These are phyloP conservation scores for Atractosteus spatula DNA, from an alignment of 2,113 vertebrate genomes.

Conservation along the genomic window DNA sequence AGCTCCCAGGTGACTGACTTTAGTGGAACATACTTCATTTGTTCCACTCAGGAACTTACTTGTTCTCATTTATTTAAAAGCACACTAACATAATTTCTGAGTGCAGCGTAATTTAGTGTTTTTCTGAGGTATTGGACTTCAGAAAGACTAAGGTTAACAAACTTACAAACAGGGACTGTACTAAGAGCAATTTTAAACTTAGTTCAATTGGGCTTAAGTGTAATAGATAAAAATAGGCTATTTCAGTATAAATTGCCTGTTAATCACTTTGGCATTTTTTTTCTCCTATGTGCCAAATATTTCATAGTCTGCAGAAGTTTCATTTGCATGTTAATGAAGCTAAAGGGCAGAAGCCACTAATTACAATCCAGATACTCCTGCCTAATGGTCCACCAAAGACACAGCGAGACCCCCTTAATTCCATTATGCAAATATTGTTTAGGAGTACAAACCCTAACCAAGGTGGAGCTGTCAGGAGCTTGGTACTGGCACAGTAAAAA, in stretches of 20 bases:
- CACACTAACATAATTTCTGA: no score
- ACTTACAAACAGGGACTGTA: no score
- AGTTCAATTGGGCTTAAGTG: constrained; percentile 52
- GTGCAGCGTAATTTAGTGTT: no score
- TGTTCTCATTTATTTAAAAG: no score
- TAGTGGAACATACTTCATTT: no score
- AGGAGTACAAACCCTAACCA: constrained; percentile 73
- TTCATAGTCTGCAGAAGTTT: constrained; percentile 73
- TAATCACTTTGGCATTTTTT: constrained; percentile 72
- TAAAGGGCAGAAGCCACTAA: constrained; percentile 95
- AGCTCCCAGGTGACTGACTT: no score
- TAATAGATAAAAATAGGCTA: constrained; percentile 58
- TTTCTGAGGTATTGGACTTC: no score
- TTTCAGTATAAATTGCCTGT: constrained; percentile 60
- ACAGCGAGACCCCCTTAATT: constrained; percentile 81
- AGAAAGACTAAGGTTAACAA: no score
- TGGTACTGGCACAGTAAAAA: constrained; percentile 68
- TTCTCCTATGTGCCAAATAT: constrained; percentile 69
- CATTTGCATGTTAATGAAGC: constrained; percentile 95
- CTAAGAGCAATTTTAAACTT: background rate
- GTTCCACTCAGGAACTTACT: no score
- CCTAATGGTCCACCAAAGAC: constrained; percentile 83
- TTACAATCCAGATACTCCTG: constrained; percentile 84
- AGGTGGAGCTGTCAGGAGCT: constrained; percentile 61
- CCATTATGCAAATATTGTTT: constrained; percentile 90